Evolutionary conservation across 2,888 invertebrate species (phyloP), one percentile per base, ranked within the genome.

Genomic region (Drosophila formosana): DNA sequence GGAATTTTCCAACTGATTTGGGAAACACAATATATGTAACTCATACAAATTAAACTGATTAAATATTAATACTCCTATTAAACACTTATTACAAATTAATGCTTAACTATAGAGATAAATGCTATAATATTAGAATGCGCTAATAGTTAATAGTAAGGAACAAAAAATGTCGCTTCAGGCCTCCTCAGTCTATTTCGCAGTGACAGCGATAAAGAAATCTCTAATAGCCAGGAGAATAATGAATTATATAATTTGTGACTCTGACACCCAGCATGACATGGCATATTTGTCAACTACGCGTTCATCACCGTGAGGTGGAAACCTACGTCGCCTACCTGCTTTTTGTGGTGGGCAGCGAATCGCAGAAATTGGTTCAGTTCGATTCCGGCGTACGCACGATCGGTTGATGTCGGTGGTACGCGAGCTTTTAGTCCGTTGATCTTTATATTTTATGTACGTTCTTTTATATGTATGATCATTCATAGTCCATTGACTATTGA

Each of bases 351-450:
- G 18, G 41, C 26, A 63, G 23, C 13, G 49, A n/a, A 25, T 7
- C 9, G 28, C 55, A 18, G 25, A 57, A 66, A 45, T 39, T 6
- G 6, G 51, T 57, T 67, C 37, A 47, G 52, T 62, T 67, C 37
- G 52, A 52, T 52, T 67, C 49, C 23, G 49, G 23, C 53, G 49
- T 49, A 60, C 55, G 52, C 56, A 67, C 60, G 56, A 67, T 61
- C 56, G 61, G 69, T 61, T 50, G 45, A 39, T 39, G 50, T 32
- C 51, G 11, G 26, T 26, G 39, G 32, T 41, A 43, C 56, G 28
- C 26, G 52, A 52, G 51, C 61, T 41, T 32, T 30, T 5, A 43
- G 50, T 56, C 28, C 45, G 53, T 49, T 58, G 47, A 58, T 58
- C 28, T 47, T 46, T 34, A 5, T 18, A 53, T 30, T 32, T 37